Percentiles rank a stretch among this genome's conserved stretches.
Evolutionary conservation across 2,797 vertebrate species (phyloP).

Genomic region (Sebastes elongatus): DNA sequence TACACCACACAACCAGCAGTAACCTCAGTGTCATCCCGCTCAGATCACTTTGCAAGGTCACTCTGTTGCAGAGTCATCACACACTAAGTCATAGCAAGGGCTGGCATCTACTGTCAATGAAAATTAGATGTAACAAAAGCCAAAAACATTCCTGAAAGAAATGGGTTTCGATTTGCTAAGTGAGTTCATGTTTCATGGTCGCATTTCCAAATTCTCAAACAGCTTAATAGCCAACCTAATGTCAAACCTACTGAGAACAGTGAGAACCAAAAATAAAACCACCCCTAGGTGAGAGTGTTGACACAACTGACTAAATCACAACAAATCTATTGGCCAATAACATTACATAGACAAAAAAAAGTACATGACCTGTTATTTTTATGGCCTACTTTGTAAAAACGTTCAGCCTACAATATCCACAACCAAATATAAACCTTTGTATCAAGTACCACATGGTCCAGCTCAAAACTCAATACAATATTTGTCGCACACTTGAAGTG

Average conservation of each 20-base stretch:
- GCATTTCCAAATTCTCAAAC: background rate
- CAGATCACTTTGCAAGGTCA: constrained; percentile 5
- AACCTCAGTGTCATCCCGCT: constrained; percentile 7
- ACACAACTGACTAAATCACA: background rate
- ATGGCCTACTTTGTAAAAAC: background rate
- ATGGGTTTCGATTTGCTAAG: constrained; percentile 1
- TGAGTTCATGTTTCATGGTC: constrained; percentile 8
- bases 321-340: background rate
- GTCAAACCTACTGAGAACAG: background rate
- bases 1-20: background rate
- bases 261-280: constrained; percentile 3
- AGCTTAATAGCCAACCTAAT: background rate
- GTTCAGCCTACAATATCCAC: background rate
- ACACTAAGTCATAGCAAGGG: background rate
- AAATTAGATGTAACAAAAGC: background rate
- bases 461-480: background rate
- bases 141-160: background rate
- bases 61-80: constrained; percentile 1
- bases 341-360: background rate
- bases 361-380: background rate
- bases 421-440: background rate
- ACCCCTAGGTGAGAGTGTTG: background rate
- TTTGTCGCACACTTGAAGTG: background rate
- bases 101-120: background rate
- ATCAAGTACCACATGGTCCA: background rate